These are phyloP conservation scores for Montipora foliosa DNA, from an alignment of 64 coral and sea anemone species.

Conservation along the genomic window DNA sequence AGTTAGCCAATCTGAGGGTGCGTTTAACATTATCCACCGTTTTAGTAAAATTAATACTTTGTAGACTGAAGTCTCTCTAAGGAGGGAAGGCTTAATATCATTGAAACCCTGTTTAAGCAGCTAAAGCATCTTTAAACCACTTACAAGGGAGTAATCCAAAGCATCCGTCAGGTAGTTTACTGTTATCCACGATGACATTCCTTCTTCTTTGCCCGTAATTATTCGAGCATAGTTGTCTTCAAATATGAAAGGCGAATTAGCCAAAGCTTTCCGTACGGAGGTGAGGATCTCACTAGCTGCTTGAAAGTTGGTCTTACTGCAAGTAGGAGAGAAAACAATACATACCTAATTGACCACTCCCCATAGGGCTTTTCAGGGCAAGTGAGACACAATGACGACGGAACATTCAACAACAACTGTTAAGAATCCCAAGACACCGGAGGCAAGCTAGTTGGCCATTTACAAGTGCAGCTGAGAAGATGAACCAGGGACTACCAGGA, in stretches of 20 bases:
- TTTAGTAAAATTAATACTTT: not conserved
- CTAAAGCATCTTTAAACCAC: not conserved
- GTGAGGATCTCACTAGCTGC: slow-evolving; percentile 64
- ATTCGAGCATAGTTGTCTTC: slow-evolving; percentile 76
- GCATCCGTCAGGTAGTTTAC: slow-evolving; percentile 77
- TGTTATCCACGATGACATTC: slow-evolving; percentile 89
- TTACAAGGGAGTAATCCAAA: slow-evolving; percentile 36
- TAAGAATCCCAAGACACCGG: not conserved
- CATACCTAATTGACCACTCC: too few species aligned
- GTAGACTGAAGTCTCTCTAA: too few species aligned
- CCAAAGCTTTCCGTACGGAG: slow-evolving; percentile 66
- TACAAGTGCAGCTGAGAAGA: too few species aligned
- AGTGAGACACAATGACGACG: too few species aligned
- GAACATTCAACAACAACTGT: too few species aligned
- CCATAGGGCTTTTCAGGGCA: too few species aligned
- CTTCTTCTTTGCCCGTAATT: slow-evolving; percentile 89
- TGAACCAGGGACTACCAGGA: too few species aligned
- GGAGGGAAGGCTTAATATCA: not conserved
- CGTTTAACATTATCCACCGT: too few species aligned
- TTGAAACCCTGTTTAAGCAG: not conserved
- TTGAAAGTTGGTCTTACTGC: slow-evolving; percentile 62
- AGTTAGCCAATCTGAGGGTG: too few species aligned
- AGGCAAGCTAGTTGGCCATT: too few species aligned
- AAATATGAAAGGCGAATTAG: slow-evolving; percentile 80
- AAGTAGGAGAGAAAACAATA: not conserved